Conservation (phyloP, 1,140 invertebrate genomes). For the Mesaphorura yosii region DNA sequence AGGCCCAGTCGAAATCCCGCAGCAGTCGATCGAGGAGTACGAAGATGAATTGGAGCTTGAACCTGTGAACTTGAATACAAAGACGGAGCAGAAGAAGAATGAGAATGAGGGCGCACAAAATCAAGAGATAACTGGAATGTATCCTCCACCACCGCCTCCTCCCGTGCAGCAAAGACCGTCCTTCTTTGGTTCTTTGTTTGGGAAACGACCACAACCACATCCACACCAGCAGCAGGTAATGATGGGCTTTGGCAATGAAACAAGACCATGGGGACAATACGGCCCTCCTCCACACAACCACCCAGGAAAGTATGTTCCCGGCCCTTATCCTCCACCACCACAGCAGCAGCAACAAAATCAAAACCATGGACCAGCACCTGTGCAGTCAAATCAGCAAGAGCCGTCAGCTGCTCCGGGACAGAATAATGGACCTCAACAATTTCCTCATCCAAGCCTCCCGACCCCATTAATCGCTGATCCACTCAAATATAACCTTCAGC, state of each 20-base stretch:
- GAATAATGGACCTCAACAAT: no score
- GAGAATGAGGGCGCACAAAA: slow-evolving; percentile 1
- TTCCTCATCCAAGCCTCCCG: no score
- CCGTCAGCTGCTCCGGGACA: no score
- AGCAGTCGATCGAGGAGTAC: slow-evolving; percentile 16
- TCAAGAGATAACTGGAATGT: slow-evolving; percentile 11
- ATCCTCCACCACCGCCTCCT: slow-evolving; percentile 7
- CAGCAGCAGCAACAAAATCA: slow-evolving; percentile 1
- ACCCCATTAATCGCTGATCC: no score
- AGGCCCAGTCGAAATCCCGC: slow-evolving; percentile 21
- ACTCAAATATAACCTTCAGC: background rate
- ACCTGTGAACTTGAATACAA: background rate
- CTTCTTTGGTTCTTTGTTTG: slow-evolving; percentile 1
- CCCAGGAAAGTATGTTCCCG: background rate
- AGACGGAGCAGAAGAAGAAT: background rate
- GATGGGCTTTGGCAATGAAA: slow-evolving; percentile 8
- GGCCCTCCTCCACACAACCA: background rate
- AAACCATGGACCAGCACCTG: no score
- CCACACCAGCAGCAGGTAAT: slow-evolving; percentile 3
- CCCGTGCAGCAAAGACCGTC: background rate
- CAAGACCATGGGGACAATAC: background rate
- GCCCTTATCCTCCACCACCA: background rate
- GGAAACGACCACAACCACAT: background rate
- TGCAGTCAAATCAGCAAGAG: no score
- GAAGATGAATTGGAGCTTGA: slow-evolving; percentile 20